A percentile compares a stretch with the other conserved stretches of the same genome.
These are phyloP conservation scores for Drosophila prosaltans DNA, from an alignment of 1,140 invertebrate species.

Conservation along the genomic window DNA sequence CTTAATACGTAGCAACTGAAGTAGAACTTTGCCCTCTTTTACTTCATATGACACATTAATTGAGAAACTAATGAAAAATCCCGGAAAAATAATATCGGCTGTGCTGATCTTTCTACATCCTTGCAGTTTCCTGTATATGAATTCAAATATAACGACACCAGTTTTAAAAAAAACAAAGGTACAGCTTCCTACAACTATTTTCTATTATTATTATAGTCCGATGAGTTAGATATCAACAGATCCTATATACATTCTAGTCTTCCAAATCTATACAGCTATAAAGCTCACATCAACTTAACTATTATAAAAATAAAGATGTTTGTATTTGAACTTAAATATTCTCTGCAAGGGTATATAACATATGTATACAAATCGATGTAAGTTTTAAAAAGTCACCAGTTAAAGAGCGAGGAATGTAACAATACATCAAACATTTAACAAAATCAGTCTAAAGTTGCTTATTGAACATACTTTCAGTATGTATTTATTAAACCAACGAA, in stretches of 20 bases:
- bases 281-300: too few relatives aligned
- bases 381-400: background rate
- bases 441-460: background rate
- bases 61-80: background rate
- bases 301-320: too few relatives aligned
- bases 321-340: background rate
- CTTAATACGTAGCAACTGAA: conserved; percentile 55
- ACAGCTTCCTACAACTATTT: too few relatives aligned
- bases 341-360: background rate
- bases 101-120: background rate
- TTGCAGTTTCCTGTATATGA: background rate
- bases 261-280: too few relatives aligned
- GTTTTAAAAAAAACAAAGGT: too few relatives aligned
- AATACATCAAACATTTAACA: background rate
- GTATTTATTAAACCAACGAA: conserved; percentile 21
- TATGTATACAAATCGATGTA: background rate
- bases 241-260: too few relatives aligned
- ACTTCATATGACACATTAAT: background rate
- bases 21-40: conserved; percentile 28
- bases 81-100: background rate
- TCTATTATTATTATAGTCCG: too few relatives aligned
- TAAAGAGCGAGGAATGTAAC: background rate
- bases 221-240: too few relatives aligned
- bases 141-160: too few relatives aligned
- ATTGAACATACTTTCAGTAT: background rate